Evolutionary conservation across 35 echinoderm and acorn worm species (phyloP), one percentile per base, ranked within the genome.

Genomic region (Holothuria glaberrima): DNA sequence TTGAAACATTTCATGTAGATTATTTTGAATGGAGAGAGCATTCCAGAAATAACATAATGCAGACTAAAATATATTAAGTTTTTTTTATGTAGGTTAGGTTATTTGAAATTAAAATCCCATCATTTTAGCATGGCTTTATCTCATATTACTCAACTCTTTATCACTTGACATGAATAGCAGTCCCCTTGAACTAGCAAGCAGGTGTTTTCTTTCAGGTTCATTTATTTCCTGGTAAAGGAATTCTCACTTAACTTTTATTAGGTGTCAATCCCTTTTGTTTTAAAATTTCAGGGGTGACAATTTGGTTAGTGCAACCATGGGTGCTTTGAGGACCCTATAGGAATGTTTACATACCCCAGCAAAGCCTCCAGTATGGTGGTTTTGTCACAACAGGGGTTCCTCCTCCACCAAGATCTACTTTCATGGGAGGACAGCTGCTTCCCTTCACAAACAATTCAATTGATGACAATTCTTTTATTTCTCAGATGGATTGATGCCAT

Each of bases 291-390:
- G 35, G 73, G 73, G 73, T 77, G 41, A 77, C 28, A 73, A 73
- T 73, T 77, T 38, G 73, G 73, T 77, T 77, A 48, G 36, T 54
- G 41, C 73, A 77, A 48, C 34, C n/a, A 48, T 48, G 73, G 73
- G 34, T 77, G 35, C 73, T 77, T n/a, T 36, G 22, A 48, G 41
- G 41, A 33, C 32, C 48, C 73, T 48, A 25, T 48, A 48, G 73
- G 73, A 78, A 78, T 78, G 74, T 78, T 78, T 78, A 48, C 74
- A 78, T 48, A 78, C 74, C 27, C 74, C 50, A 25, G n/a, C 44
- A 56, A 78, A 78, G 33, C 50, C 74, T 25, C 50, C 33, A 25
- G 50, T 21, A 45, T 48, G 41, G 74, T 78, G 74, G 74, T 78
- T 78, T 26, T 28, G 27, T 25, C 74, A 50, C 74, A 9, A 48